Evolutionary conservation across 1,140 invertebrate species (phyloP).

Genomic region (Drosophila triauraria): DNA sequence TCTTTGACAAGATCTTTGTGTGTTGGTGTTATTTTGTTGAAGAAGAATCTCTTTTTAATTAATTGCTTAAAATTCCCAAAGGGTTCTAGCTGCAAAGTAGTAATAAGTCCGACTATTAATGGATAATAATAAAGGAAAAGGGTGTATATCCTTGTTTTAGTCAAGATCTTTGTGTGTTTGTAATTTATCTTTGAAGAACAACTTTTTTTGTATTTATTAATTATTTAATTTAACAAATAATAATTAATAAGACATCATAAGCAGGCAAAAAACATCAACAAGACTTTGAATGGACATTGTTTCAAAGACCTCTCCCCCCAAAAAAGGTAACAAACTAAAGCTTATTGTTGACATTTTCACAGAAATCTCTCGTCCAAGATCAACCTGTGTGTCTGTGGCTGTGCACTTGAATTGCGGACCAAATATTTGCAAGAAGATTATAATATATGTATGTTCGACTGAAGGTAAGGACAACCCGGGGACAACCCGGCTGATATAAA

Average conservation of each 20-base stretch:
- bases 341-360: slow-evolving; percentile 10
- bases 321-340: neutral
- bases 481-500: neutral
- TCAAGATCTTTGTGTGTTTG: neutral
- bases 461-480: slow-evolving; percentile 45
- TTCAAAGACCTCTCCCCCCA: neutral
- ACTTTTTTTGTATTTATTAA: neutral
- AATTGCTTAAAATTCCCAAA: neutral
- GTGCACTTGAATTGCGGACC: slow-evolving; percentile 31
- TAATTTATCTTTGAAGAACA: neutral
- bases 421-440: slow-evolving; percentile 49
- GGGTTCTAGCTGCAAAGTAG: too few relatives aligned
- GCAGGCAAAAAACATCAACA: too few relatives aligned
- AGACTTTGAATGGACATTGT: neutral
- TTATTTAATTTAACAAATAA: neutral
- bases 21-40: too few relatives aligned
- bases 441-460: slow-evolving; percentile 21
- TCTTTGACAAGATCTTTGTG: neutral
- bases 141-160: too few relatives aligned
- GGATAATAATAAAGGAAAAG: too few relatives aligned
- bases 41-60: neutral
- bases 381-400: slow-evolving; percentile 4
- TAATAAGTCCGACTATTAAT: too few relatives aligned
- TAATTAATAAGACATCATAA: too few relatives aligned
- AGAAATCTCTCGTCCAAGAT: slow-evolving; percentile 30